Evolutionary conservation across 2,797 vertebrate species (phyloP).

Genomic region (Gallinago solitaria): DNA sequence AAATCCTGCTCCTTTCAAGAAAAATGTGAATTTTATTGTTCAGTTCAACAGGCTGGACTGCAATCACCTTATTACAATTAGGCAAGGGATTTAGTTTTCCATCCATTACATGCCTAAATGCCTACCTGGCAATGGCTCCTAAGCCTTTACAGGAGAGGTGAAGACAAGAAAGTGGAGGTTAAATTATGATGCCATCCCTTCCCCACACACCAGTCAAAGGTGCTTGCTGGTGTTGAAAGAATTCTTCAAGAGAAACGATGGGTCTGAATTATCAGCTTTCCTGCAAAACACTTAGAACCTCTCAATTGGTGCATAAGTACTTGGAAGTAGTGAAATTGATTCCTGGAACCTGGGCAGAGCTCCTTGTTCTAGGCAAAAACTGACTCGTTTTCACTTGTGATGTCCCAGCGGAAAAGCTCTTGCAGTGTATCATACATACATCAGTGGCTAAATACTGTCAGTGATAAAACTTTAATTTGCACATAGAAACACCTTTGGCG

Average conservation of each 20-base stretch:
- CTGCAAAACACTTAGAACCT: neutral
- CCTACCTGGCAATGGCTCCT: neutral
- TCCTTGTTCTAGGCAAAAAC: neutral
- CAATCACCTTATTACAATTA: neutral
- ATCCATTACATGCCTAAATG: neutral
- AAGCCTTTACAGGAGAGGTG: neutral
- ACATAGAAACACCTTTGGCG: neutral
- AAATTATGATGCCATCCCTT: neutral
- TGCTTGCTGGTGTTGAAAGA: neutral
- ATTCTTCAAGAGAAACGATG: neutral
- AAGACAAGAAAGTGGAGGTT: neutral
- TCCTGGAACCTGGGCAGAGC: neutral
- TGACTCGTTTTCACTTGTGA: neutral
- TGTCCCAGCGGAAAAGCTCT: neutral
- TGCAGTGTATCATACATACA: neutral
- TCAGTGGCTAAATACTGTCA: neutral
- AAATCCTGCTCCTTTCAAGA: neutral
- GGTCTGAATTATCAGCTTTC: neutral
- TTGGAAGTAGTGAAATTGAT: neutral
- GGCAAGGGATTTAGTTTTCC: neutral
- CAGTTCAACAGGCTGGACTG: neutral
- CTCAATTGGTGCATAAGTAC: neutral
- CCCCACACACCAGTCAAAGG: neutral
- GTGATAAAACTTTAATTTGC: neutral
- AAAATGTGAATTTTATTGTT: neutral